phyloP scores from a whole-genome alignment of 2,113 vertebrate genomes.

The Misgurnus mizolepis region DNA sequence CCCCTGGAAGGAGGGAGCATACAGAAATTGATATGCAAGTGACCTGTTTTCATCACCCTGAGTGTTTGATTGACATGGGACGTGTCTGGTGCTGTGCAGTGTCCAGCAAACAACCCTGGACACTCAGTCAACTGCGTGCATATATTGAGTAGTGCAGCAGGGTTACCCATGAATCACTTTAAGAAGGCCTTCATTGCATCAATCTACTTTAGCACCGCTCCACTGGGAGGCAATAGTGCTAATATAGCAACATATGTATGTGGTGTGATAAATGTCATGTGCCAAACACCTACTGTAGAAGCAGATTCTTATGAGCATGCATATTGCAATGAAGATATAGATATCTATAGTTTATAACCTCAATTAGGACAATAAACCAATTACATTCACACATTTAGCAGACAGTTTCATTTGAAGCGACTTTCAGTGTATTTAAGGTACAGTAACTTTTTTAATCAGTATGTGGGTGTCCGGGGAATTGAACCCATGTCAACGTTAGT shows the following conservation, averaged over 20 bases:
- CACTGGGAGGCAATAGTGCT: not conserved
- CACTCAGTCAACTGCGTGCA: constrained; percentile 25
- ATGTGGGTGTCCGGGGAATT: too few species aligned
- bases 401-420: too few species aligned
- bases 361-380: not conserved
- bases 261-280: not conserved
- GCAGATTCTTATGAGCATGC: not conserved
- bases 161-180: constrained; percentile 26
- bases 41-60: constrained; percentile 10
- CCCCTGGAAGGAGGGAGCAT: not conserved
- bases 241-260: not conserved
- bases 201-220: constrained; percentile 1
- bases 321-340: too few species aligned
- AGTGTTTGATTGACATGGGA: constrained; percentile 14
- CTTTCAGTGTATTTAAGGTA: too few species aligned
- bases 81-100: not conserved
- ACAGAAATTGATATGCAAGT: constrained; percentile 29
- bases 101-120: constrained; percentile 5
- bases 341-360: not conserved
- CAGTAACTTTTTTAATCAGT: too few species aligned
- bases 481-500: too few species aligned
- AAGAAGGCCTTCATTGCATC: not conserved
- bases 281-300: not conserved
- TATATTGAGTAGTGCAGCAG: constrained; percentile 28
- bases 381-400: too few species aligned